Evolutionary conservation across 1,140 invertebrate species (phyloP), one percentile per base, ranked within the genome.

Genomic region (Drosophila ogumai): DNA sequence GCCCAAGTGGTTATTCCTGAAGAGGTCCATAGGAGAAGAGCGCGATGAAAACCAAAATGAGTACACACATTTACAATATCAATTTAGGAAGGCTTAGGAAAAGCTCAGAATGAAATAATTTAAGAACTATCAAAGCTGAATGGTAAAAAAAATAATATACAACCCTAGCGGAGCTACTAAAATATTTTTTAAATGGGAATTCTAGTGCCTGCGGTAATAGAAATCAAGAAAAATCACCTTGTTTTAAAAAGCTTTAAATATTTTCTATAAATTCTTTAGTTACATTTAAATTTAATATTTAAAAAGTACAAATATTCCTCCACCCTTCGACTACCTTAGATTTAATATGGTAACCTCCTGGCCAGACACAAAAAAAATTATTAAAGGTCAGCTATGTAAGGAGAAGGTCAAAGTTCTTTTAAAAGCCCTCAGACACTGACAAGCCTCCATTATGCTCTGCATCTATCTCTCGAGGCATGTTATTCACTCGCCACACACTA

Each of bases 1-100:
- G 31, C 34, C 49, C 38, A 47, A 77, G 63, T 49, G 38, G 55
- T 41, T 77, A 32, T 49, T 66, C 38, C 74, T 77, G 54, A 12
- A 69, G 63, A 32, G 10, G 17, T 47, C 12, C 41, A 31, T 47
- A 13, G 15, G 5, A n/a, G 10, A 40, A 47, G 13, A 47, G 17
- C 12, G 25, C 32, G 46, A 63, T 32, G 10, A 25, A 36, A 72
- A 43, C 15, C 19, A 72, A 50, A 50, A 68, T 34, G 41, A 66
- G 40, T 63, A 22, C n/a, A 63, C 46, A 67, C 19, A 52, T 36
- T 22, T 28, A 67, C 41, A 67, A 67, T 46, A 38, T 5, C 1
- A 8, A 34, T 15, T 17, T 10, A 19, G 13, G 32, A 40, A 17
- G 55, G 38, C 56, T 13, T 6, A 15, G 57, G 19, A 34, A 38